A percentile compares a stretch with the other conserved stretches of the same genome.
These are phyloP conservation scores for Neoaliturus tenellus DNA, from an alignment of 2,888 invertebrate species.

Conservation along the genomic window DNA sequence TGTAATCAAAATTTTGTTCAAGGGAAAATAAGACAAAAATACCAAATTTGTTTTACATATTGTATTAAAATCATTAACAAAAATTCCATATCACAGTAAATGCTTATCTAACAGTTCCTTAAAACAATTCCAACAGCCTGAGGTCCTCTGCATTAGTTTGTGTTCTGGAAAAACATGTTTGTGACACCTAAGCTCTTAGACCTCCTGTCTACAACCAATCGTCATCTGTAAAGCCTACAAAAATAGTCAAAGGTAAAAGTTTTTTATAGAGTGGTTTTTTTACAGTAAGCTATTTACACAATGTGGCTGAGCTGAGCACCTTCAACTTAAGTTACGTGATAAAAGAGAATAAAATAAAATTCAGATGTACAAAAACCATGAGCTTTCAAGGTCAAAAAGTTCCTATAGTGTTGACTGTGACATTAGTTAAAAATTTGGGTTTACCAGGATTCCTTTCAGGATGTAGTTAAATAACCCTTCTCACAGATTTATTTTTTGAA, in stretches of 20 bases:
- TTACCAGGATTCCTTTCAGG: too few relatives aligned
- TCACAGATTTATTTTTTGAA: too few relatives aligned
- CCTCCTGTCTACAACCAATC: neutral
- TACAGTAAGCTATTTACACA: neutral
- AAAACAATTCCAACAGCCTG: constrained; percentile 2
- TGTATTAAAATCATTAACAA: constrained; percentile 51
- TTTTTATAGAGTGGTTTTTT: neutral
- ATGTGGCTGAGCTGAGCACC: neutral
- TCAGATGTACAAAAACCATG: too few relatives aligned
- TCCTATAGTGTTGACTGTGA: too few relatives aligned
- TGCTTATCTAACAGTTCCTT: constrained; percentile 28
- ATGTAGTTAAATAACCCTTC: too few relatives aligned
- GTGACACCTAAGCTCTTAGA: neutral
- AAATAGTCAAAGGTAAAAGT: neutral
- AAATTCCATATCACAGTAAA: constrained; percentile 57
- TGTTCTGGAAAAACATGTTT: constrained; percentile 5
- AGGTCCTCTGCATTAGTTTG: neutral
- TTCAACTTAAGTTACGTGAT: too few relatives aligned
- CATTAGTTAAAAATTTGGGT: too few relatives aligned
- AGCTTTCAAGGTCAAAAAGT: too few relatives aligned
- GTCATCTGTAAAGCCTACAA: neutral
- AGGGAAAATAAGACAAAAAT: neutral
- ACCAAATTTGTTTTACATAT: neutral
- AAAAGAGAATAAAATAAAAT: too few relatives aligned
- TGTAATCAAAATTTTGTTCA: neutral